Conservation (phyloP, 2,113 vertebrate species). For the Leuciscus idus region DNA sequence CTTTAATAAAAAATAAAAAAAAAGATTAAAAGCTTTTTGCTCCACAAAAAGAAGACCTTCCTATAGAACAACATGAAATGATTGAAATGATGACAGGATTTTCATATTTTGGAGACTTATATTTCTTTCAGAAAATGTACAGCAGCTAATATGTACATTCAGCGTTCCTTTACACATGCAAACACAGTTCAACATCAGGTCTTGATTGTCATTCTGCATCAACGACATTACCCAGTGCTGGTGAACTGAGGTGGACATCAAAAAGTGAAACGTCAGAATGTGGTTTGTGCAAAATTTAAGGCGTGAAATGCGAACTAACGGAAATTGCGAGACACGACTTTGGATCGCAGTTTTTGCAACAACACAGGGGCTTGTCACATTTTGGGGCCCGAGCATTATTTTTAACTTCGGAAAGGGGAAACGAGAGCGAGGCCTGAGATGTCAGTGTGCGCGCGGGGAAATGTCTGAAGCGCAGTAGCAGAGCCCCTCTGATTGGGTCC, state of each 20-base stretch:
- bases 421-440: conserved; percentile 56
- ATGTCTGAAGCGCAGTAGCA: conserved; percentile 22
- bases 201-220: background rate
- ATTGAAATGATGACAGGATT: background rate
- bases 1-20: too few relatives aligned
- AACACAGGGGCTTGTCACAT: conserved; percentile 29
- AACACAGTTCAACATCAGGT: background rate
- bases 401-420: conserved; percentile 50
- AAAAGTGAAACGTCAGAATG: background rate
- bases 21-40: background rate
- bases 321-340: conserved; percentile 10
- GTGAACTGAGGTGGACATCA: background rate
- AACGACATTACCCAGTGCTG: background rate
- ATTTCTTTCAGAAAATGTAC: background rate
- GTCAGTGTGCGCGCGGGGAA: background rate
- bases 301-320: background rate
- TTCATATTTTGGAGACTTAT: background rate
- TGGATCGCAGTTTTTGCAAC: conserved; percentile 1
- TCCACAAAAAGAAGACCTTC: background rate
- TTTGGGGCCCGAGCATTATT: conserved; percentile 36
- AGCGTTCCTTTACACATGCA: background rate
- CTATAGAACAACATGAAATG: background rate
- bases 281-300: background rate
- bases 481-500: conserved; percentile 31
- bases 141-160: background rate